Evolutionary conservation across 2,113 vertebrate genomes (phyloP), one percentile per base, ranked within the genome.

Genomic region (Perccottus glenii): DNA sequence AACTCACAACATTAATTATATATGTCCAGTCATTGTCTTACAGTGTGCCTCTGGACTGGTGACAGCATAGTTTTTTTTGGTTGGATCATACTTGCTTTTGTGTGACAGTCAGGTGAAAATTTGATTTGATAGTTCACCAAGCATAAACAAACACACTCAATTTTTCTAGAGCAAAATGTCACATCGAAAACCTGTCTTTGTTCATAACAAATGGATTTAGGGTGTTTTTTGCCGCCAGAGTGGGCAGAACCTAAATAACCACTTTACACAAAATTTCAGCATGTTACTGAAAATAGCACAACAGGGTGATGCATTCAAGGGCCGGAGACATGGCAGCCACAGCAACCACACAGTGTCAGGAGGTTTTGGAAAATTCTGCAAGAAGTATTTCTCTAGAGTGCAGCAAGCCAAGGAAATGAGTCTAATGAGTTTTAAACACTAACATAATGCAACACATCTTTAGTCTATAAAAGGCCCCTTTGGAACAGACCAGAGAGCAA

Each of bases 351-450:
- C 11, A 5, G 79, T 53, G 68, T 9, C 43, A 36, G 14, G 14
- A 32, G 36, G 73, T 45, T 75, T 67, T 56, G 66, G 70, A 78
- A 75, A 74, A 64, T 59, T 15, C 0, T 4, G 38, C 63, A 46
- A 62, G 49, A 70, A 48, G 11, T 43, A 47, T 12, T 56, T 64
- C 73, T 69, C 60, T 32, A 64, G 67, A 66, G 64, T 1, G 0
- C 50, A 14, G 2, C 38, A 47, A 36, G 36, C 58, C 50, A 9
- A 70, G 57, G 60, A 59, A 69, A 40, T 48, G 48, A 65, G 3
- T 3, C 44, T 65, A 52, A 76, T 60, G 62, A 67, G 62, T 14
- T 11, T 6, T 46, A 15, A 45, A 35, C 19, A 3, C 3, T 27
- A 51, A 56, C 5, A 9, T 4, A 27, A 45, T 14, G 42, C 9